Conservation (phyloP, 92 coral and sea anemone species). For the Scolanthus callimorphus region DNA sequence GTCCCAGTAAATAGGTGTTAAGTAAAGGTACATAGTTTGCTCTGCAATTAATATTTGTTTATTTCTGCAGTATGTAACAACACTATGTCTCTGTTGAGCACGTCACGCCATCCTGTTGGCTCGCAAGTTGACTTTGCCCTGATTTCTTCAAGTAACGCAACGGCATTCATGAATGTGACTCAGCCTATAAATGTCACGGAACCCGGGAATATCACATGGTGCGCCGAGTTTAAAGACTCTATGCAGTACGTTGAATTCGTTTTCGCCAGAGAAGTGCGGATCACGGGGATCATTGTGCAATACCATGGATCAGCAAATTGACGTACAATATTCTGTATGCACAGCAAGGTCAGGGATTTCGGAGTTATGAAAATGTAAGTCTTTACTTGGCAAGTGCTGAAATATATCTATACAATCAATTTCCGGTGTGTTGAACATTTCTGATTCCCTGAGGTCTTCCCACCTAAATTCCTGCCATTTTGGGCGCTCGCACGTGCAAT, state of each 20-base stretch:
- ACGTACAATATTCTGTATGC: neutral
- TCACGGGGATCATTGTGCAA: constrained; percentile 9
- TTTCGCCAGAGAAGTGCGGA: constrained; percentile 15
- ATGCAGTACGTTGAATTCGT: constrained; percentile 46
- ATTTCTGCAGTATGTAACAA: neutral
- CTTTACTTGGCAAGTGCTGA: too few relatives aligned
- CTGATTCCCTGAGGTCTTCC: too few relatives aligned
- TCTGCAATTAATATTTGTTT: too few relatives aligned
- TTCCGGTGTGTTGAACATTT: too few relatives aligned
- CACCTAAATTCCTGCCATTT: too few relatives aligned
- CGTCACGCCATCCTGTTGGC: neutral
- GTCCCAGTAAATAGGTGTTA: too few relatives aligned
- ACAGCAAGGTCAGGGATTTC: neutral
- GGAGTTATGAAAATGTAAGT: too few relatives aligned
- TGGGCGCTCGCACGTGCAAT: too few relatives aligned
- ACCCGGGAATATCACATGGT: constrained; percentile 49
- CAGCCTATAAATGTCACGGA: constrained; percentile 8
- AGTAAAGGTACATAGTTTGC: too few relatives aligned
- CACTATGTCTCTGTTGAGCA: neutral
- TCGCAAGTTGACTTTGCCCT: neutral
- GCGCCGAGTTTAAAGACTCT: constrained; percentile 48
- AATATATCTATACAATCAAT: too few relatives aligned
- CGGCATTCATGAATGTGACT: neutral
- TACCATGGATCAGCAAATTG: neutral
- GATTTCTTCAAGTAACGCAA: neutral